These are phyloP conservation scores for Catostylus mosaicus DNA, from an alignment of 30 jellyfish, hydroid and myxozoan species.

Conservation along the genomic window DNA sequence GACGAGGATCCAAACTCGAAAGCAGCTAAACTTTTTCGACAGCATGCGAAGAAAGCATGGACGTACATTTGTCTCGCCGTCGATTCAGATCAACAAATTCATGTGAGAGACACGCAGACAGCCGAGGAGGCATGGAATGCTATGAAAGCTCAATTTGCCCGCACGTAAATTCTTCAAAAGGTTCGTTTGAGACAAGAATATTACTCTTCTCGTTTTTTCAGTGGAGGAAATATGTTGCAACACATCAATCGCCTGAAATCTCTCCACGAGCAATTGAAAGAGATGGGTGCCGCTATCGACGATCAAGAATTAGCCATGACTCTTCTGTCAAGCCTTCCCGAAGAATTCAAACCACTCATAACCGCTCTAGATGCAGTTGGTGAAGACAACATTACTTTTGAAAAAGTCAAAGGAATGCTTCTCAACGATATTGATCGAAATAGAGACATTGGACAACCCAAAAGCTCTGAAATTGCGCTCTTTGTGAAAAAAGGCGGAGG, in stretches of 20 bases:
- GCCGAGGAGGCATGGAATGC: slow-evolving; percentile 57
- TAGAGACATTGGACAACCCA: neutral
- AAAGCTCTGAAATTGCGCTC: slow-evolving; percentile 4
- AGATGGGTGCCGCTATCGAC: slow-evolving; percentile 45
- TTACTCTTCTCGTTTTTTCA: slow-evolving; percentile 26
- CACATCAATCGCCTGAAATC: slow-evolving; percentile 46
- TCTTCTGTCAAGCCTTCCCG: slow-evolving; percentile 15
- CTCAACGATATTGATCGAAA: slow-evolving; percentile 29
- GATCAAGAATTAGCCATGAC: slow-evolving; percentile 57
- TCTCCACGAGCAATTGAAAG: slow-evolving; percentile 45
- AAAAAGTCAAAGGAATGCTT: slow-evolving; percentile 52
- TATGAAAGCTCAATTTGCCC: slow-evolving; percentile 30
- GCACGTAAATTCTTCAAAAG: slow-evolving; percentile 27
- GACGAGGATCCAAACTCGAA: neutral
- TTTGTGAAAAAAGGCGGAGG: neutral
- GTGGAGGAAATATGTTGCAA: slow-evolving; percentile 53
- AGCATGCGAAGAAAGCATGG: slow-evolving; percentile 49
- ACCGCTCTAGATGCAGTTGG: slow-evolving; percentile 52
- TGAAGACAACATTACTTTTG: slow-evolving; percentile 22
- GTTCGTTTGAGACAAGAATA: slow-evolving; percentile 31
- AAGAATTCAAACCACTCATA: slow-evolving; percentile 8
- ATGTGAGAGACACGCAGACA: slow-evolving; percentile 44
- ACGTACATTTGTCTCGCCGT: slow-evolving; percentile 53
- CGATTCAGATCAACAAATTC: slow-evolving; percentile 33
- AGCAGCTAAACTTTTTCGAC: neutral